These are phyloP conservation scores for Herminia tarsipennalis DNA, from an alignment of 2,888 invertebrate genomes.

Conservation along the genomic window DNA sequence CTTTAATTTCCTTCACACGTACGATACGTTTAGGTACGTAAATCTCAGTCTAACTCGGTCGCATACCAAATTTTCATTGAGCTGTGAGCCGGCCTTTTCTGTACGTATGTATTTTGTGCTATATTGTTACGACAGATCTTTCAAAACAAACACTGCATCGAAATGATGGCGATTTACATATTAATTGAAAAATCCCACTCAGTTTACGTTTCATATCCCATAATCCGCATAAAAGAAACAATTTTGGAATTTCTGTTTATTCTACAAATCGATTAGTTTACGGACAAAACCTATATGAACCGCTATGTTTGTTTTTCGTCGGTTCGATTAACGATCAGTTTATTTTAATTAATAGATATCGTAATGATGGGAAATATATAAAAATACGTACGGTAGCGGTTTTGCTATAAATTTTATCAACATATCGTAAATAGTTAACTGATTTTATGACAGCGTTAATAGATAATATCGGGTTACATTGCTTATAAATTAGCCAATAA, in stretches of 20 bases:
- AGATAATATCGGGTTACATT: conserved; percentile 26
- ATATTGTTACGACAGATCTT: conserved; percentile 13
- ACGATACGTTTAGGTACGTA: no score
- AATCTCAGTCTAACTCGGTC: no score
- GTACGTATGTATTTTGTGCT: conserved; percentile 6
- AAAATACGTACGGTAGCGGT: conserved; percentile 32
- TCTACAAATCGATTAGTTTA: conserved; percentile 44
- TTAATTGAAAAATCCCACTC: conserved; percentile 41
- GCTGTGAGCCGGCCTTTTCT: no score
- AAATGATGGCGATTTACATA: conserved; percentile 38
- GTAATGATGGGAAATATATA: conserved; percentile 23
- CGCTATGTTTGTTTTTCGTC: conserved; percentile 26
- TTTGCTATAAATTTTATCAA: conserved; percentile 26
- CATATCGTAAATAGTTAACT: conserved; percentile 17
- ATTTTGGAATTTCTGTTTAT: conserved; percentile 42
- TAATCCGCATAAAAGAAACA: conserved; percentile 34
- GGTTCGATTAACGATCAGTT: conserved; percentile 21
- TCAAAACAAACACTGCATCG: conserved; percentile 16
- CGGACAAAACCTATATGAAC: conserved; percentile 28
- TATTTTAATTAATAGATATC: conserved; percentile 30
- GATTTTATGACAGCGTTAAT: conserved; percentile 34
- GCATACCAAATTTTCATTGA: no score
- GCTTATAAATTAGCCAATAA: conserved; percentile 21
- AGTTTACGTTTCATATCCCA: conserved; percentile 25
- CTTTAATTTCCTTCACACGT: no score